Conservation (phyloP, 35 echinoderm and acorn worm genomes). For the Heliocidaris erythrogramma region DNA sequence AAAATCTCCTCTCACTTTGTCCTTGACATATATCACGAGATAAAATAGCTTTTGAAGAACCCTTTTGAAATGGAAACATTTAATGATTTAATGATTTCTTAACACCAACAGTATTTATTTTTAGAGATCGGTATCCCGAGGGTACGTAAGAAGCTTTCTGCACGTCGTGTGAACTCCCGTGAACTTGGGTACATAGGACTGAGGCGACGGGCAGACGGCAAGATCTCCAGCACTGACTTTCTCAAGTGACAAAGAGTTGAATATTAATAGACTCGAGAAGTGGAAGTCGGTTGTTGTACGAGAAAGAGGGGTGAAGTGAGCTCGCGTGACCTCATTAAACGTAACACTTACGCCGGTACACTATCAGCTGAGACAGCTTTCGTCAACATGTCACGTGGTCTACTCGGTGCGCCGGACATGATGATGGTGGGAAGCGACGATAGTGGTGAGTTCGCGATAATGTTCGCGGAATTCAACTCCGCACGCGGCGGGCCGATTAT, state of each 20-base stretch:
- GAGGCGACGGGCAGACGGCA: constrained; percentile 22
- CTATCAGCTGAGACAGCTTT: not conserved
- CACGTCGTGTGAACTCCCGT: constrained; percentile 16
- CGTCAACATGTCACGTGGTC: not conserved
- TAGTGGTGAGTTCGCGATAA: not conserved
- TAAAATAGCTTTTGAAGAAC: not conserved
- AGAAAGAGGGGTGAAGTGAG: constrained; percentile 7
- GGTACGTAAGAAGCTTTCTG: not conserved
- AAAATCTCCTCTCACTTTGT: not conserved
- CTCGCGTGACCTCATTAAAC: not conserved
- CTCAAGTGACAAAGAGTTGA: constrained; percentile 34
- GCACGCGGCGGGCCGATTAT: not conserved
- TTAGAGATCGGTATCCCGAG: not conserved
- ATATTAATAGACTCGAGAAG: not conserved
- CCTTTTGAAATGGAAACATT: constrained; percentile 1
- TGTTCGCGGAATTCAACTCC: not conserved
- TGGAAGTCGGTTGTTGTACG: not conserved
- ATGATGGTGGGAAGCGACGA: not conserved
- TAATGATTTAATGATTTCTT: not conserved
- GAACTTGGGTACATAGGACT: constrained; percentile 15
- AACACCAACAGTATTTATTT: not conserved
- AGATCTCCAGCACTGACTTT: not conserved
- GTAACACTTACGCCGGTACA: not conserved
- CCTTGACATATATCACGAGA: not conserved
- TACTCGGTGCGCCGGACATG: not conserved